Evolutionary conservation across 53 echinoderm and acorn worm species (phyloP).

Genomic region (Paelopatides confundens): DNA sequence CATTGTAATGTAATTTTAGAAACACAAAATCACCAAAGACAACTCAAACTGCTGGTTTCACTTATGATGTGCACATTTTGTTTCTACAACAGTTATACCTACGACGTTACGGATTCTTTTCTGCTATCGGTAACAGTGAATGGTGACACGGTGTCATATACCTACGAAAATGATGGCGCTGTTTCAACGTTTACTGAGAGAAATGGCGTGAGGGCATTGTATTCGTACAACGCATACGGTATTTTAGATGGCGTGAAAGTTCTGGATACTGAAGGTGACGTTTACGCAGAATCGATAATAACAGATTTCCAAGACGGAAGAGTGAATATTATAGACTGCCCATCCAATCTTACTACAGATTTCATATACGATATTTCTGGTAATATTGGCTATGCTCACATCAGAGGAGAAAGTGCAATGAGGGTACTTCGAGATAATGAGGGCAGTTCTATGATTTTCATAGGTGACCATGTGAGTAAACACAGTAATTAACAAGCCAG

Average conservation of each 20-base stretch:
- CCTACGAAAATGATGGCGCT: conserved; percentile 58
- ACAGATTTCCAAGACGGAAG: conserved; percentile 4
- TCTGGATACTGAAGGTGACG: background rate
- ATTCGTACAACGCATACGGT: conserved; percentile 38
- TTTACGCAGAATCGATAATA: conserved; percentile 14
- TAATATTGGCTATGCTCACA: conserved; percentile 26
- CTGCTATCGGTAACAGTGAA: conserved; percentile 39
- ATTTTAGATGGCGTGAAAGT: background rate
- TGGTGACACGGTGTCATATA: conserved; percentile 24
- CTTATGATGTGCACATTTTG: no score
- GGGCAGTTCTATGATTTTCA: background rate
- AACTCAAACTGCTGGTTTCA: no score
- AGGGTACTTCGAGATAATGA: background rate
- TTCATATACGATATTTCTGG: conserved; percentile 32
- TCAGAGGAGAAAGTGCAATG: conserved; percentile 6
- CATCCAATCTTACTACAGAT: conserved; percentile 10
- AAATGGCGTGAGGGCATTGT: background rate
- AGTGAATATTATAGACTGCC: background rate
- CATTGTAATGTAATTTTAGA: no score
- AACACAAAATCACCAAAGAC: no score
- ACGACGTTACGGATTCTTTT: conserved; percentile 31
- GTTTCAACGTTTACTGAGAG: conserved; percentile 25
- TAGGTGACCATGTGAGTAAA: background rate
- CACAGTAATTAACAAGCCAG: no score
- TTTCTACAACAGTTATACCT: conserved; percentile 31